Evolutionary conservation across 2,113 vertebrate species (phyloP).

Genomic region (Alethe diademata): DNA sequence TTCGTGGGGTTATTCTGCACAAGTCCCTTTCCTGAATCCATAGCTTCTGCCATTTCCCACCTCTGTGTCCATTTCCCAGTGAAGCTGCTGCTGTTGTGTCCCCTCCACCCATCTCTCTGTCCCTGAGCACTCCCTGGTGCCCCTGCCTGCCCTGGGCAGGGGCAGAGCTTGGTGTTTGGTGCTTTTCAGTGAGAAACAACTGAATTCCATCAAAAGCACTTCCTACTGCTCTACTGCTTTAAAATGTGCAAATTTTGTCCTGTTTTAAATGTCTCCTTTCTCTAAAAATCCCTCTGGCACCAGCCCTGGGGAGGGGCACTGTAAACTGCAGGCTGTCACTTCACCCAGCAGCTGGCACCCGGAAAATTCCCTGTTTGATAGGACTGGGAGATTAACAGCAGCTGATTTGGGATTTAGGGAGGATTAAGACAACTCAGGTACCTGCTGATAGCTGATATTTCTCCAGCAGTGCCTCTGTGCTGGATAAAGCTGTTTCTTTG

Average conservation of each 20-base stretch:
- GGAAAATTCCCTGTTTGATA: not conserved
- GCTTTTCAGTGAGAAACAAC: not conserved
- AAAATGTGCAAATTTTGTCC: not conserved
- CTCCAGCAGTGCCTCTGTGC: not conserved
- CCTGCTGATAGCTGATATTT: slow-evolving; percentile 55
- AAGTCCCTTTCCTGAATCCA: accelerated
- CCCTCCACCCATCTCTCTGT: not conserved
- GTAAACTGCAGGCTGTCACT: not conserved
- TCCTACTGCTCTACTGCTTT: not conserved
- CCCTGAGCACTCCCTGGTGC: not conserved
- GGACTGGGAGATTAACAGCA: slow-evolving; percentile 23
- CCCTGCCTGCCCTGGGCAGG: not conserved
- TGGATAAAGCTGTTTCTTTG: not conserved
- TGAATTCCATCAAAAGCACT: not conserved
- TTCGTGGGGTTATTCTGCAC: not conserved
- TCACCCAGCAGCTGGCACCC: not conserved
- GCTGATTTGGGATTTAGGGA: slow-evolving; percentile 31
- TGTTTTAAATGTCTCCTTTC: not conserved
- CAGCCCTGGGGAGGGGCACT: not conserved
- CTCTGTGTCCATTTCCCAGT: not conserved
- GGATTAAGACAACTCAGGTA: slow-evolving; percentile 50
- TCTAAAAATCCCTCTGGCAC: not conserved
- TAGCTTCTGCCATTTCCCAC: not conserved
- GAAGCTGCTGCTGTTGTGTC: not conserved
- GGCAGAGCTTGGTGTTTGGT: accelerated